These are phyloP conservation scores for Sebastes nivosus DNA, from an alignment of 2,797 vertebrate species.

Conservation along the genomic window DNA sequence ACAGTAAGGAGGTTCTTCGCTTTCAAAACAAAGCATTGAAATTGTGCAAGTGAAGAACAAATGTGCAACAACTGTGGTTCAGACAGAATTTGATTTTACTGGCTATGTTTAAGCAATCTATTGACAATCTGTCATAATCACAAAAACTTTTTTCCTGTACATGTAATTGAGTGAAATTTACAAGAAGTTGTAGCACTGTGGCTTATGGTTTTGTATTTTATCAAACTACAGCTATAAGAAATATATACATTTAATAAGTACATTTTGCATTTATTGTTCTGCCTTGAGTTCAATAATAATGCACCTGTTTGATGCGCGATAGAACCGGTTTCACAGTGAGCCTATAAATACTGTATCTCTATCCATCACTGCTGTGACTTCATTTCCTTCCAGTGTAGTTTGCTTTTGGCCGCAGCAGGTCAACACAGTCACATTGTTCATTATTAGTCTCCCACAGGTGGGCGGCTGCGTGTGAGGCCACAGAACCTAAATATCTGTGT, in stretches of 20 bases:
- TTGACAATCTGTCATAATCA: not conserved
- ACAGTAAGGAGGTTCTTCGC: not conserved
- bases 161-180: not conserved
- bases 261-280: not conserved
- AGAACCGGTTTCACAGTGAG: not conserved
- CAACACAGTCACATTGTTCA: not conserved
- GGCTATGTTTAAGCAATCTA: not conserved
- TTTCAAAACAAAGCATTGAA: constrained; percentile 9
- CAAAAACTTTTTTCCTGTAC: not conserved
- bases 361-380: not conserved
- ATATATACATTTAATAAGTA: not conserved
- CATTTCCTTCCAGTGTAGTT: not conserved
- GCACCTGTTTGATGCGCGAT: not conserved
- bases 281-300: not conserved
- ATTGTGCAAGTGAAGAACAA: constrained; percentile 7
- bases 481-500: not conserved
- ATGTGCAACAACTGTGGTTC: not conserved
- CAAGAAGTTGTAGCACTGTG: not conserved
- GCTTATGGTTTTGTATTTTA: not conserved
- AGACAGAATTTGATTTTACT: not conserved
- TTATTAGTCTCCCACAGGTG: not conserved
- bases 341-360: constrained; percentile 8
- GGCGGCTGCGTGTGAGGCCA: not conserved
- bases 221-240: not conserved
- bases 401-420: not conserved